Evolutionary conservation across 2,797 vertebrate species (phyloP), one percentile per base, ranked within the genome.

Genomic region (Onychomys leucogaster): DNA sequence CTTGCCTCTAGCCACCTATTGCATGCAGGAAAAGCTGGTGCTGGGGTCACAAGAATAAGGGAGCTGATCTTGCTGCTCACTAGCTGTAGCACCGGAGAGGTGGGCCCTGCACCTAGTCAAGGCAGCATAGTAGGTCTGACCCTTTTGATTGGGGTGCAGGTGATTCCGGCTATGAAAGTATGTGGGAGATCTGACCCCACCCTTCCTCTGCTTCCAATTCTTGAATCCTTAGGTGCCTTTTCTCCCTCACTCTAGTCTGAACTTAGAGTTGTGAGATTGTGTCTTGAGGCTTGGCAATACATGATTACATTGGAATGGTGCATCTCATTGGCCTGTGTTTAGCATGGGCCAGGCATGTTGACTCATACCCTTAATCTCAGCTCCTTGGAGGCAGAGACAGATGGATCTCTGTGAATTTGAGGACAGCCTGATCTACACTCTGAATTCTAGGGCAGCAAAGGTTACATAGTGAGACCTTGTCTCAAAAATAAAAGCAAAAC

Each of bases 151-250:
- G 34, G 34, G 7, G 17, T 69, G 34, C 3, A 69, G 3, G 34
- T 10, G 67, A 69, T n/a, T 16, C 7, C 0, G 16, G 7, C 67
- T 19, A 29, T n/a, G 2, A 19, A 69, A 17, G 34, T n/a, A 34
- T 1, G 67, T n/a, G 6, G 6, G 34, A 69, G 67, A 34, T 67
- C 65, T 34, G 65, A 67, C 13, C 29, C 2, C 67, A 69, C 16
- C 67, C 67, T 69, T n/a, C 67, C 7, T n/a, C 34, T 7, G 75
- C 43, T 21, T 87, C 23, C 11, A 43, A 78, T 14, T 41, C 32
- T 90, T 90, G 41, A 17, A 34, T 65, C 41, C 77, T 34, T 14
- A 94, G 17, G 29, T 93, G 89, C n/a, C 6, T 34, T 96, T 97
- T 77, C 17, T 37, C 27, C 27, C 4, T 96, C 43, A 43, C 85